These are phyloP conservation scores for Drosophila rufa DNA, from an alignment of 1,140 invertebrate species.

Conservation along the genomic window DNA sequence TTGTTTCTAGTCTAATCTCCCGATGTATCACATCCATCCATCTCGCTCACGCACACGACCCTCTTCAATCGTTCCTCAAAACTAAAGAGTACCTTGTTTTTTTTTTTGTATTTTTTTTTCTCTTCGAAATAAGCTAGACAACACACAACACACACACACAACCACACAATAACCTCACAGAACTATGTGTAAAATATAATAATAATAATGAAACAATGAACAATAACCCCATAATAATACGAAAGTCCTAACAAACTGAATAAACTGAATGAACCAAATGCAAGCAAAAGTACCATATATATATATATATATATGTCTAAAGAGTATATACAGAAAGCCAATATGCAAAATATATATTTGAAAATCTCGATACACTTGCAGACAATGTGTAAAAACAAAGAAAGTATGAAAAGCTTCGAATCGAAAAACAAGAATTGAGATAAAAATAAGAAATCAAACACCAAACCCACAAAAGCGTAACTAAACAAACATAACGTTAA, in stretches of 20 bases:
- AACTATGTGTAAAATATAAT: slow-evolving; percentile 48
- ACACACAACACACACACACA: slow-evolving; percentile 6
- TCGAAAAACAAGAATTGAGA: slow-evolving; percentile 6
- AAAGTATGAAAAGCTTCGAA: slow-evolving; percentile 59
- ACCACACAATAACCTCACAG: slow-evolving; percentile 22
- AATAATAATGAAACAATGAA: slow-evolving; percentile 40
- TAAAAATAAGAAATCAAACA: slow-evolving; percentile 16
- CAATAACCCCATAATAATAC: slow-evolving; percentile 44
- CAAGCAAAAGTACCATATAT: slow-evolving; percentile 30
- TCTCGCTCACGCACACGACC: not conserved
- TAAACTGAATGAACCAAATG: slow-evolving; percentile 36
- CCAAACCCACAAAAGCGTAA: slow-evolving; percentile 27
- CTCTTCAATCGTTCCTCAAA: not conserved
- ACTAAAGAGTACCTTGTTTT: not conserved
- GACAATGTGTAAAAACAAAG: slow-evolving; percentile 84
- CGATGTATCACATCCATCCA: not conserved
- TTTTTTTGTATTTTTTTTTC: not conserved
- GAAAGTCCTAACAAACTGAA: slow-evolving; percentile 13
- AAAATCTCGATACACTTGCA: slow-evolving; percentile 82
- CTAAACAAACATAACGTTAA: slow-evolving; percentile 28
- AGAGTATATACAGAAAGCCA: slow-evolving; percentile 24
- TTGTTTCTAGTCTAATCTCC: slow-evolving; percentile 34
- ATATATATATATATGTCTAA: slow-evolving; percentile 20
- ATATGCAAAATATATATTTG: slow-evolving; percentile 44
- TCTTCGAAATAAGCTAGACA: slow-evolving; percentile 12